These are phyloP conservation scores for Aldabrachelys gigantea DNA, from an alignment of 2,113 vertebrate genomes.

Conservation along the genomic window DNA sequence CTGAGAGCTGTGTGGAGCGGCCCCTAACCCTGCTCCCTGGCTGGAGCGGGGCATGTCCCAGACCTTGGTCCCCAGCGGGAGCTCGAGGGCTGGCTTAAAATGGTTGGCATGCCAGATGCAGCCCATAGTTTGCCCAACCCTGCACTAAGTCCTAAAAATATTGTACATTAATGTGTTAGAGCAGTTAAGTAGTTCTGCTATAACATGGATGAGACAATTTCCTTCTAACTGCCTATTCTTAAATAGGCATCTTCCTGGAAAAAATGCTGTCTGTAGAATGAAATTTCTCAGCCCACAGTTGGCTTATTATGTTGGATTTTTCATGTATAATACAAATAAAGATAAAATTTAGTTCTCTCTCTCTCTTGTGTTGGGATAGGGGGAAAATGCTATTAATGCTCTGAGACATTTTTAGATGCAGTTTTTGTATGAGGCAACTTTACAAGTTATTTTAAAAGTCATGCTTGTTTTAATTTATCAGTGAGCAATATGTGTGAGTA, in stretches of 20 bases:
- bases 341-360: not conserved
- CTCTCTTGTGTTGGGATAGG: not conserved
- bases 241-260: not conserved
- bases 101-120: no score
- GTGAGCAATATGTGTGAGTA: not conserved
- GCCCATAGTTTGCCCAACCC: no score
- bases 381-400: not conserved
- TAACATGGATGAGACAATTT: not conserved
- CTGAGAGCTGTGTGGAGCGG: no score
- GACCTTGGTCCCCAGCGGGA: no score
- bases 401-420: not conserved
- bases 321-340: not conserved
- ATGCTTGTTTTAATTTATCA: not conserved
- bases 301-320: not conserved
- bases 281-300: not conserved
- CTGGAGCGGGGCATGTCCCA: no score
- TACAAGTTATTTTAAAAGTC: not conserved
- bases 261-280: not conserved
- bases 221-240: not conserved
- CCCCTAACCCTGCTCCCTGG: no score
- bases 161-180: not conserved
- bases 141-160: not conserved
- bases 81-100: no score
- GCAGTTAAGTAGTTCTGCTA: not conserved
- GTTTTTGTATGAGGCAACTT: not conserved